Percentiles rank a stretch among this genome's conserved stretches.
Evolutionary conservation across 2,797 vertebrate species (phyloP).

Genomic region (Manis pentadactyla): DNA sequence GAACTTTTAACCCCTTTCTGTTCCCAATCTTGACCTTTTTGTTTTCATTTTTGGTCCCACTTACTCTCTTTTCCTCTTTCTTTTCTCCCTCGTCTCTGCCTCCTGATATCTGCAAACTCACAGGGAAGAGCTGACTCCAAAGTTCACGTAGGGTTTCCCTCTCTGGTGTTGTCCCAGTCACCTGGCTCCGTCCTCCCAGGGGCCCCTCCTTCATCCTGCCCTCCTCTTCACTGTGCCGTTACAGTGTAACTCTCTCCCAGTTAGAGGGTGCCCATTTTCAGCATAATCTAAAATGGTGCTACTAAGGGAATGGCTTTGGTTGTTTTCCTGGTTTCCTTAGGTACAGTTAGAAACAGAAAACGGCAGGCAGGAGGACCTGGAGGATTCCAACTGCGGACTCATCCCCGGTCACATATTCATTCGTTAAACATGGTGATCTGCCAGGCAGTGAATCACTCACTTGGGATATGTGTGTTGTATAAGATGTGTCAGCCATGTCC

Average conservation of each 20-base stretch:
- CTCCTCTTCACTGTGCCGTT: not conserved
- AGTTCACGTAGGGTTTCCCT: not conserved
- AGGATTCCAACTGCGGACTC: not conserved
- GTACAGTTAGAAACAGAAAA: not conserved
- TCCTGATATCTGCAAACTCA: not conserved
- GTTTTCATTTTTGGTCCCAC: not conserved
- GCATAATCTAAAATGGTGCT: not conserved
- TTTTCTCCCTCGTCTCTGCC: not conserved
- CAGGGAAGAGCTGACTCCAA: not conserved
- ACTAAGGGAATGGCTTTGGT: not conserved
- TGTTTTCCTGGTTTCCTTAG: not conserved
- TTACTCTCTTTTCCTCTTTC: not conserved
- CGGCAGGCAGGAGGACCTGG: too few relatives aligned
- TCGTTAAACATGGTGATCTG: not conserved
- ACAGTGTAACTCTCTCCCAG: not conserved
- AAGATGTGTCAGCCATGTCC: not conserved
- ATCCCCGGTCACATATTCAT: not conserved
- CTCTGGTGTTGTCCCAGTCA: not conserved
- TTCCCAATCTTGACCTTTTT: not conserved
- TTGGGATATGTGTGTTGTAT: not conserved
- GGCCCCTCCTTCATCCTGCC: not conserved
- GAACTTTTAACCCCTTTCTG: conserved; percentile 13
- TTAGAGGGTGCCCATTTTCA: not conserved
- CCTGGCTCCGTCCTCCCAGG: too few relatives aligned
- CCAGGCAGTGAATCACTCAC: not conserved